Base-by-base conservation (phyloP, 2,888 invertebrate genomes). In the Lithosia quadra region DNA sequence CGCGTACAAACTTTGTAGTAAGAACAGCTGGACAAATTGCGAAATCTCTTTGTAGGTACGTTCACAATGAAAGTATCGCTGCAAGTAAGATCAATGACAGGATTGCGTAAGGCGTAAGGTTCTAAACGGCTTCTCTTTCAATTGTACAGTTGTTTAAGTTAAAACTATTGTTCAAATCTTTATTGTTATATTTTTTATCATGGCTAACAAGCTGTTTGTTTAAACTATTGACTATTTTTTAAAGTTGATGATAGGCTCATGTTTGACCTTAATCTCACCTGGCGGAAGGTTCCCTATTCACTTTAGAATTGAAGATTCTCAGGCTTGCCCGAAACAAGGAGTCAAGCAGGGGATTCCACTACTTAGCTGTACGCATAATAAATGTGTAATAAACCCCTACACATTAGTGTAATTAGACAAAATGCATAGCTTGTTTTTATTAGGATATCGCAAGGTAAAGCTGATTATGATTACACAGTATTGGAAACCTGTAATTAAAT, bases 31-130 rank as follows among this genome's bases (percentile, higher is more conserved):
- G 69, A 63, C 58, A 58, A 33, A 22, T 69, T 79, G 59, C 67
- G 64, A 77, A 73, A 79, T 60, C 69, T 65, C 67, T 71, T 78
- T 72, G 68, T 69, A 64, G 65, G 67, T 71, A 64, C 67, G 68
- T 71, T 72, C 67, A 67, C 72, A 68, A 78, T 62, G 66, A 71
- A 68, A 75, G 64, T 75, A 68, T 70, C 60, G 58, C 63, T 66
- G 63, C 74, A 66, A 75, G 73, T 63, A 80, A 73, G 68, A 69
- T 73, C 71, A 78, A 70, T 77, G 78, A 77, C 71, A 75, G 71
- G 28, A 67, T 79, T 77, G 71, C 67, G 67, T 49, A 71, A 73
- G 68, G 68, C 57, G 61, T 63, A 71, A 72, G 22, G 56, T 55
- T 64, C 36, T 34, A 39, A 24, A 24, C 21, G 63, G 24, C 22